Base-by-base conservation (phyloP, 2,888 invertebrate genomes). In the Drosophila maculinotata region DNA sequence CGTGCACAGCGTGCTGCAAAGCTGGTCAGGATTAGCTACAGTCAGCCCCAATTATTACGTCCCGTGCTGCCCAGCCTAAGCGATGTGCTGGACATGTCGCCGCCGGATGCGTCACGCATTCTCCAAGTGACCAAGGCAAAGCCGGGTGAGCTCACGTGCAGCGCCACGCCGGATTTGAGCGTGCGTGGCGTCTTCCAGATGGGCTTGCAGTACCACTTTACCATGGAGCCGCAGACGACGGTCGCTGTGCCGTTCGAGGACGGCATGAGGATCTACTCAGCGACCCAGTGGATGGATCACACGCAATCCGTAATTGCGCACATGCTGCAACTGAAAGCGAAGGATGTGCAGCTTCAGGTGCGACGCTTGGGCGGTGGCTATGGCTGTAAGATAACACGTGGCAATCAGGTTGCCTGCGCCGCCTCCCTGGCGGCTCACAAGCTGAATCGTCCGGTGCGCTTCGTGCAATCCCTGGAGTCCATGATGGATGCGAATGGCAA, bases 331-430 rank as follows among this genome's bases (percentile, higher is more conserved):
- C 79, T 95, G 15, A 93, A 93, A 9, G 92, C 93, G 48, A 94
- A 95, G 86, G 93, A 96, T 42, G 93, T 97, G 9, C 94, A 95
- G 67, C 92, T 97, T 0, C 91, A 92, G 35, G 95, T 96, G 0
- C 93, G 94, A 2, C 94, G 97, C 28, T 71, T 97, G 2, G 97
- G 97, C 3, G 97, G 97, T 6, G 96, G 92, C 0, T 98, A 95
- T 88, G 97, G 97, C 0, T 93, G 93, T 0, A 98, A 97, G 59
- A 94, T 96, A 54, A 92, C 94, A 0, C 93, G 96, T 6, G 90
- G 93, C 1, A 90, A 92, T 10, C 92, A 93, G 10, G 89, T 94
- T 0, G 93, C 95, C 0, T 93, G 94, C 28, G 95, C 95, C 0
- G 94, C 95, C 53, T 94, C 96, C 0, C 83, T 97, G 10, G 96